These are phyloP conservation scores for Xenops minutus DNA, from an alignment of 2,797 vertebrate genomes.

Conservation along the genomic window DNA sequence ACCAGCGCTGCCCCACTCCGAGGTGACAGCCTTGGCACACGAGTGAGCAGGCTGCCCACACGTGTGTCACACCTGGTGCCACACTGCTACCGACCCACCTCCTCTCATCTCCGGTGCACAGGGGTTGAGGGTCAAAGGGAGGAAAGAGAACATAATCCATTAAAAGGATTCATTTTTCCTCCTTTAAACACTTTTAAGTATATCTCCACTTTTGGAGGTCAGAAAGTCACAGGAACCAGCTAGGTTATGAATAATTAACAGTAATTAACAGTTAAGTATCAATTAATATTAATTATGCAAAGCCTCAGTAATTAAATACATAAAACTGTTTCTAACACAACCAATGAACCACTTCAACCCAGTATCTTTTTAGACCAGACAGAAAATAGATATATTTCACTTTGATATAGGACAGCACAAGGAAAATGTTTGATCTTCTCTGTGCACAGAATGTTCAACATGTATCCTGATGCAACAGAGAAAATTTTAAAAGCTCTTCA, in stretches of 20 bases:
- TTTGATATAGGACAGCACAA: background rate
- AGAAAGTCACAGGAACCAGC: background rate
- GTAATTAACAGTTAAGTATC: background rate
- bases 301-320: background rate
- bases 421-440: background rate
- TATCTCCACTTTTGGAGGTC: background rate
- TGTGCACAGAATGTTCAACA: background rate
- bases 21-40: rapidly evolving
- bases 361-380: background rate
- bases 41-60: background rate
- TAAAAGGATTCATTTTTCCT: background rate
- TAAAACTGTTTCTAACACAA: background rate
- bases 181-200: background rate
- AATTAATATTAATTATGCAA: background rate
- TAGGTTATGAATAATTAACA: background rate
- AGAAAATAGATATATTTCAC: background rate
- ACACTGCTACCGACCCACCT: rapidly evolving
- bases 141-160: rapidly evolving
- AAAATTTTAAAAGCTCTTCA: slow-evolving; percentile 16
- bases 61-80: rapidly evolving
- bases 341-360: background rate
- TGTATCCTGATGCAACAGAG: background rate
- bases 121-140: rapidly evolving
- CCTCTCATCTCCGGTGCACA: rapidly evolving
- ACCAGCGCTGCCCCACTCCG: rapidly evolving